Evolutionary conservation across 2,113 vertebrate genomes (phyloP), one percentile per base, ranked within the genome.

Genomic region (Crotophaga sulcirostris): DNA sequence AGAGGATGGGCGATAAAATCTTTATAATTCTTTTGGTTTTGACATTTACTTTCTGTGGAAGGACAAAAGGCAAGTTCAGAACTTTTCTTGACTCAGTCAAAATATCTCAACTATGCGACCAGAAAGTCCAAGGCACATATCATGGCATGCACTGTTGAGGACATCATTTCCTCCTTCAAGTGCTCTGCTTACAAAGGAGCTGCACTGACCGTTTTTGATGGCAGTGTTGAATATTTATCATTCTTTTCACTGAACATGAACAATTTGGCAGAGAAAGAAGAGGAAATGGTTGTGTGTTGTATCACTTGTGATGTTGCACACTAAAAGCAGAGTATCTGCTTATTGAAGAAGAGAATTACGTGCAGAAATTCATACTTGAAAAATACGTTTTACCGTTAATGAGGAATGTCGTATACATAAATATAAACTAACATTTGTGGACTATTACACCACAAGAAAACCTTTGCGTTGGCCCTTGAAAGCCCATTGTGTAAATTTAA

Each of bases 281-380:
- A 87, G 95, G 92, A 97, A 87, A 92, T 89, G 92, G 67, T 84
- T 90, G 47, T 93, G 79, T 78, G 60, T 92, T 94, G 91, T 95
- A 94, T 88, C 94, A 94, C 68, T 97, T 97, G 80, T 89, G 89
- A 81, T 81, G 91, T 96, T 95, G 89, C 94, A 78, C 91, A 94
- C 90, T 91, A 82, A 88, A 96, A 96, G 86, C 42, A 90, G 89
- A 90, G 49, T 89, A 92, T 88, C 83, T 96, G 93, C 96, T 87
- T 94, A 89, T 18, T 8, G 76, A 85, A 91, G 95, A 96, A 85
- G 73, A 96, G 80, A 95, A 91, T 86, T 80, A 95, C 84, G 60
- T 90, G 47, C 89, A 96, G 94, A 93, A 95, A 84, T 93, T 96
- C 91, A 89, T 98, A 98, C 97, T 98, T 98, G 97, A 98, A 98